Conservation (phyloP, 1,140 invertebrate genomes). For the Drosophila melanica region DNA sequence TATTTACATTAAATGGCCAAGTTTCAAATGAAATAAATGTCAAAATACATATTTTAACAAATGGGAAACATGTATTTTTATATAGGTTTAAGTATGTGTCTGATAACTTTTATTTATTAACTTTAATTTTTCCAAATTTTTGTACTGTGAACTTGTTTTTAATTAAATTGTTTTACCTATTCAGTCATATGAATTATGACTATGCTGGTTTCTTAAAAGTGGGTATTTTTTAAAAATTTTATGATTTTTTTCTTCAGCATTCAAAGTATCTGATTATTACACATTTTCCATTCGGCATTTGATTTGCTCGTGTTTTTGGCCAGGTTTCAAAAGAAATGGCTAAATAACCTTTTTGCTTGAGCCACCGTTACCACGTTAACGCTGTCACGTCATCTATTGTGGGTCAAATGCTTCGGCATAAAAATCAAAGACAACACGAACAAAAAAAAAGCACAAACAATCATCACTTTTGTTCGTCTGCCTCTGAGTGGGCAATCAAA, state of each 20-base stretch:
- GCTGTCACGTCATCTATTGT: slow-evolving; percentile 30
- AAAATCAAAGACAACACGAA: slow-evolving; percentile 5
- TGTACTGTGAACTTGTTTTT: no score
- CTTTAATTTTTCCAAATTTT: neutral
- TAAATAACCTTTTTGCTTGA: slow-evolving; percentile 67
- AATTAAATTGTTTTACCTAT: no score
- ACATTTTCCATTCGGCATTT: neutral
- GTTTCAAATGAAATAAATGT: slow-evolving; percentile 3
- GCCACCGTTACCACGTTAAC: slow-evolving; percentile 11
- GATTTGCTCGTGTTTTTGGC: slow-evolving; percentile 15
- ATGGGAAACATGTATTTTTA: neutral
- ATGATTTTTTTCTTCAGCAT: neutral
- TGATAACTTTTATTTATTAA: neutral
- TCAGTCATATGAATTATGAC: no score
- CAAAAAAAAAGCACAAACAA: slow-evolving; percentile 36
- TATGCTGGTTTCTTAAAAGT: neutral
- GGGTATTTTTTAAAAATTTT: neutral
- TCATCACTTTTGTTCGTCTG: slow-evolving; percentile 55
- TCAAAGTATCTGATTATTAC: slow-evolving; percentile 3
- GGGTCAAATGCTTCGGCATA: slow-evolving; percentile 31
- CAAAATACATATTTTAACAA: neutral
- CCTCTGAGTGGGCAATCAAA: slow-evolving; percentile 42
- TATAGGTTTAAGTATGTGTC: neutral
- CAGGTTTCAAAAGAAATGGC: slow-evolving; percentile 38
- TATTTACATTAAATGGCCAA: neutral